Evolutionary conservation across 2,113 vertebrate species (phyloP).

Genomic region (Lasiurus cinereus): DNA sequence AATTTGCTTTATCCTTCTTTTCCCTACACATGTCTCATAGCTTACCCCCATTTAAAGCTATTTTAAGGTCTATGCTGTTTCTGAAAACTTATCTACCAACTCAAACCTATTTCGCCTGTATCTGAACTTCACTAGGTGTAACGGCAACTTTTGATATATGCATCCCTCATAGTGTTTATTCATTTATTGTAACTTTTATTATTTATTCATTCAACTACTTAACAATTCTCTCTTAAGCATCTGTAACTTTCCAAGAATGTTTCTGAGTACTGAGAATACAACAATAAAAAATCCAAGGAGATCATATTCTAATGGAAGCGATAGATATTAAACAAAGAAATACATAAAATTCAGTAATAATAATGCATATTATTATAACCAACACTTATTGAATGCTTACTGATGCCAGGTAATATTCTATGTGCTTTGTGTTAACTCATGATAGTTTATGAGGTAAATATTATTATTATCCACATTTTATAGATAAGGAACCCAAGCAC

Average conservation of each 20-base stretch:
- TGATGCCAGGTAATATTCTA: neutral
- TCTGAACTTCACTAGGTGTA: neutral
- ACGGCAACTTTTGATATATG: neutral
- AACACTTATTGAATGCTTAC: neutral
- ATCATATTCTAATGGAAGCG: neutral
- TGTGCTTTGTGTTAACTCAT: neutral
- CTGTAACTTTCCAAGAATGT: neutral
- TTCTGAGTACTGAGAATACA: conserved; percentile 16
- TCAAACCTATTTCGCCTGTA: neutral
- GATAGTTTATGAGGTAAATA: neutral
- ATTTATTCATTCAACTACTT: neutral
- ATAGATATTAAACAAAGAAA: neutral
- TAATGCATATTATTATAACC: too few species aligned
- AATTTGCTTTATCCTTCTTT: neutral
- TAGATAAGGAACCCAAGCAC: neutral
- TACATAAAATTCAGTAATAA: neutral
- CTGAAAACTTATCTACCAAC: neutral
- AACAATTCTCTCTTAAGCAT: neutral
- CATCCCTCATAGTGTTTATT: neutral
- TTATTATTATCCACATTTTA: neutral
- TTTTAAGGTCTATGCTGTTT: neutral
- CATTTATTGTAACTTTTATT: neutral
- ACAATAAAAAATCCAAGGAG: neutral
- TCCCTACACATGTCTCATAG: neutral
- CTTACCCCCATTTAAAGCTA: neutral